Base-by-base conservation (phyloP, 53 echinoderm and acorn worm genomes). In the Crossaster papposus region DNA sequence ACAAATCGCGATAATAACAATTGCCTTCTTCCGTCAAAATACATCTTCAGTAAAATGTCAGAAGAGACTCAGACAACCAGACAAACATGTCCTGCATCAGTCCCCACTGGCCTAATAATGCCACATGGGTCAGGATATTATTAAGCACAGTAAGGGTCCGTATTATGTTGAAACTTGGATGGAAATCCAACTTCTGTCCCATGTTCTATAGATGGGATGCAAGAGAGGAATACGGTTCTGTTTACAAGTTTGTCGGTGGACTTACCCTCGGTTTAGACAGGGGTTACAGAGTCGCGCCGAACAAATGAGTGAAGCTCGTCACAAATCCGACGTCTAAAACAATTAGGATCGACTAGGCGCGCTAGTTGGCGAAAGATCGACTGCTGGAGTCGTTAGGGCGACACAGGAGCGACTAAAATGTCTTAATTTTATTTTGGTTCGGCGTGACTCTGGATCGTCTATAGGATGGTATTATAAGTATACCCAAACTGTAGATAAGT, bases 41-140 rank as follows among this genome's bases (percentile, higher is more conserved):
- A 68, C 24, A 68, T n/a, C 68, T 68, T 68, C 68, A 68, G 68
- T 68, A 26, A n/a, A 68, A 68, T 68, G 68, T 68, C 68, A 68
- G 28, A n/a, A n/a, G n/a, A 26, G 1, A n/a, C 68, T 26, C 68
- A 24, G 68, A 23, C 68, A 20, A 23, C 28, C 68, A 28, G 24
- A 68, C 24, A 26, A 26, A 68, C 68, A 26, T 26, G 22, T 62
- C 62, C 62, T 20, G 44, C 9, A 44, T 9, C 44, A 11, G 23
- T 23, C 23, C 62, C 62, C 62, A 62, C 62, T 26, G 68, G 10
- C 24, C 68, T 23, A 8, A 58, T 58, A 1, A 68, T 26, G 68
- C 68, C 68, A 28, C 68, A 68, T 28, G 68, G 17, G 62, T 20
- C 68, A 26, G 68, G 68, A 68, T 26, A 68, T n/a, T n/a, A n/a